Evolutionary conservation across 2,113 vertebrate species (phyloP).

Genomic region (Myiopsitta monachus): DNA sequence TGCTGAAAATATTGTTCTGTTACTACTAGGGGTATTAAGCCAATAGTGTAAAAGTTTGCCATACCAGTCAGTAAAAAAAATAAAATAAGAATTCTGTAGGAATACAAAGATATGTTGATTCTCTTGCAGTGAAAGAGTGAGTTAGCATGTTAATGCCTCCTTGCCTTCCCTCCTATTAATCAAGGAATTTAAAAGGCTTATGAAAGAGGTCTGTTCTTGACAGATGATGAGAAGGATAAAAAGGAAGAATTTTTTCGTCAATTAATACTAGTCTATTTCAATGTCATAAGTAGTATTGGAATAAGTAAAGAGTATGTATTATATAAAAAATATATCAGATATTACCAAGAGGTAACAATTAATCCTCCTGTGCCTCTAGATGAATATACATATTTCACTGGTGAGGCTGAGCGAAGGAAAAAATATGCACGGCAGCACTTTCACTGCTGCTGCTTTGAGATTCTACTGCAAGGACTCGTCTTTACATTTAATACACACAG

Average conservation of each 20-base stretch:
- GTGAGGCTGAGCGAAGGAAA: neutral
- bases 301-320: neutral
- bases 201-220: neutral
- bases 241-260: neutral
- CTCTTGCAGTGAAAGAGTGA: neutral
- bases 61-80: neutral
- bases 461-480: neutral
- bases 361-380: neutral
- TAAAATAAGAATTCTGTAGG: neutral
- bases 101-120: neutral
- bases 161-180: neutral
- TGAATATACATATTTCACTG: neutral
- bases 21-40: neutral
- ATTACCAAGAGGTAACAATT: neutral
- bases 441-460: neutral
- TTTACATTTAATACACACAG: neutral
- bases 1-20: neutral
- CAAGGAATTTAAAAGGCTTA: neutral
- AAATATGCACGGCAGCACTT: neutral
- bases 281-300: neutral
- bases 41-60: neutral
- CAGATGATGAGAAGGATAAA: neutral
- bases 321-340: neutral
- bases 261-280: neutral
- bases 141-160: neutral